Evolutionary conservation across 1,140 invertebrate species (phyloP).

Genomic region (Drosophila kohkoa): DNA sequence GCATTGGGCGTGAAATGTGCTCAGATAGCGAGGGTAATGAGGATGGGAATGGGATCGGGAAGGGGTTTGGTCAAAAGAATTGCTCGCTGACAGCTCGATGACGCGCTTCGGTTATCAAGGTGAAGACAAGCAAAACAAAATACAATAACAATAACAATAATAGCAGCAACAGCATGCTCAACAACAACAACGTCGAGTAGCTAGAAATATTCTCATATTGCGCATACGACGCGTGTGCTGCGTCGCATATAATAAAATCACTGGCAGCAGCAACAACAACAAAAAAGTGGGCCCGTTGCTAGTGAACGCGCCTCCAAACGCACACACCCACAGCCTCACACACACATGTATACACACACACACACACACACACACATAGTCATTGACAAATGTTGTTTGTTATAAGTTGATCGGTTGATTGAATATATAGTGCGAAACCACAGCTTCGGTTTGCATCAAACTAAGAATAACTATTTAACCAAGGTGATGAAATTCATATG

Average conservation of each 20-base stretch:
- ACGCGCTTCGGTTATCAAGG: constrained; percentile 68
- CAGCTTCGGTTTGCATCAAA: neutral
- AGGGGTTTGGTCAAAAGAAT: constrained; percentile 2
- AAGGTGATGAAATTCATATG: constrained; percentile 13
- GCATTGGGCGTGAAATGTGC: neutral
- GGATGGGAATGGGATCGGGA: neutral
- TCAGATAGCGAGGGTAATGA: neutral
- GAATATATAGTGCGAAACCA: constrained; percentile 6
- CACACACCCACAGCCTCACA: constrained; percentile 12
- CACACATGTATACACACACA: constrained; percentile 2
- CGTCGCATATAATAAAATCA: constrained; percentile 40
- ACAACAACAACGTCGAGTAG: constrained; percentile 13
- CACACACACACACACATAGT: neutral
- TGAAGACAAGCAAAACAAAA: constrained; percentile 69
- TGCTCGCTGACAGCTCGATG: constrained; percentile 40
- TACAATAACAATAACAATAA: constrained; percentile 48
- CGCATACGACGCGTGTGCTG: constrained; percentile 66
- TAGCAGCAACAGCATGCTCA: constrained; percentile 20
- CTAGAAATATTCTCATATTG: constrained; percentile 52
- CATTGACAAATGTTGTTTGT: neutral
- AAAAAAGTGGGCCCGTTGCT: constrained; percentile 62
- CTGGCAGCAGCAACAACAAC: neutral
- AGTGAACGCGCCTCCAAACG: constrained; percentile 68
- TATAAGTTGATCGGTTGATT: constrained; percentile 2
- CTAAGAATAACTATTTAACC: neutral